Percentiles rank a stretch among this genome's conserved stretches.
Evolutionary conservation across 2,888 invertebrate genomes (phyloP).

Genomic region (Seira ritae): DNA sequence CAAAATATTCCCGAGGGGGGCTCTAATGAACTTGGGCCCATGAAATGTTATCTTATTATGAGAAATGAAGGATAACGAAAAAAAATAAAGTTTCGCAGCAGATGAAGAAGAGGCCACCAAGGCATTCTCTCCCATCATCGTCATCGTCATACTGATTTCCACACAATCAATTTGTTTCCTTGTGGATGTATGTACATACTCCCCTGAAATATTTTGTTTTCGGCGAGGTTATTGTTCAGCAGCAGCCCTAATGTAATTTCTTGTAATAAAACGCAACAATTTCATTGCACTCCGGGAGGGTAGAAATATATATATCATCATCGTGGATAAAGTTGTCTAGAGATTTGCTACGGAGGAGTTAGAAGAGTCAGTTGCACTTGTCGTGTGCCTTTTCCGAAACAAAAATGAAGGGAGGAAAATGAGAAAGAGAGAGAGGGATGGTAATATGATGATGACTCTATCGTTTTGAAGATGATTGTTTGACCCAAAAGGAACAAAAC

Average conservation of each 20-base stretch:
- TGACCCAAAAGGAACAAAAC: too few relatives aligned
- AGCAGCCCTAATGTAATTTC: conserved; percentile 51
- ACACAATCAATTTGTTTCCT: conserved; percentile 5
- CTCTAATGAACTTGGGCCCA: conserved; percentile 69
- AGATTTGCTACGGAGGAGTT: too few relatives aligned
- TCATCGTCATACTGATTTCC: conserved; percentile 14
- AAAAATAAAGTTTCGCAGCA: neutral
- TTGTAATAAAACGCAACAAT: conserved; percentile 48
- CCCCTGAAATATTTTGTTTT: neutral
- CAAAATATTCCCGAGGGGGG: conserved; percentile 52
- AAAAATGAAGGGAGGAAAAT: too few relatives aligned
- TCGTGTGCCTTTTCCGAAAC: too few relatives aligned
- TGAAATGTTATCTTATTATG: conserved; percentile 70
- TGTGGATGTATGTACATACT: neutral
- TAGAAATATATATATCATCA: neutral
- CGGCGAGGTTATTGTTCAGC: too few relatives aligned
- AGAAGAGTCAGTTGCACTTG: too few relatives aligned
- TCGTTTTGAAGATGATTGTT: too few relatives aligned
- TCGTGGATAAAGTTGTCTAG: too few relatives aligned
- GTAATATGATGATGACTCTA: too few relatives aligned
- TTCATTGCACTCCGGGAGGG: conserved; percentile 31
- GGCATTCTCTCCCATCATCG: neutral
- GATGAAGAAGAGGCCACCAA: conserved; percentile 35
- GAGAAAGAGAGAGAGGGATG: too few relatives aligned
- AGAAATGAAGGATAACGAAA: conserved; percentile 40